A percentile compares a stretch with the other conserved stretches of the same genome.
phyloP scores from a whole-genome alignment of 2,797 vertebrate genomes.

The Miichthys miiuy region DNA sequence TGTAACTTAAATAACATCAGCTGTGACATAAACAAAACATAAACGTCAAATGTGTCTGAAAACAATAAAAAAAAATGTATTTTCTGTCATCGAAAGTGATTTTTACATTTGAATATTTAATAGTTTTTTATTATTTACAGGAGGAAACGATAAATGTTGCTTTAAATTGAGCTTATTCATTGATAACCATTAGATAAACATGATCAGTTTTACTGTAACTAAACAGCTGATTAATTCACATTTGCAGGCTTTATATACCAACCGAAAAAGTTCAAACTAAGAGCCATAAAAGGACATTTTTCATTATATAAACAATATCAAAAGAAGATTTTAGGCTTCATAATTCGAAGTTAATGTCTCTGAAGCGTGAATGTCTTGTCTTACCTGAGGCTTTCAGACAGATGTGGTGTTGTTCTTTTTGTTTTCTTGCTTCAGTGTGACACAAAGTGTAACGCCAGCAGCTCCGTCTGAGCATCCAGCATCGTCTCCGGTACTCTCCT shows the following conservation, averaged over 20 bases:
- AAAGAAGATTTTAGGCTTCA: neutral
- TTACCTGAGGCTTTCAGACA: slow-evolving; percentile 50
- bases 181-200: neutral
- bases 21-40: neutral
- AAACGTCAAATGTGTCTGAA: neutral
- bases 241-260: neutral
- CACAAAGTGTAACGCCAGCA: slow-evolving; percentile 19
- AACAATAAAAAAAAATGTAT: neutral
- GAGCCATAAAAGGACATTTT: neutral
- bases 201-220: neutral
- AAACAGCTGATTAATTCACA: neutral
- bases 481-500: slow-evolving; percentile 49
- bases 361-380: neutral
- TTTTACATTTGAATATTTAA: neutral
- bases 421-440: slow-evolving; percentile 36
- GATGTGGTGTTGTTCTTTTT: slow-evolving; percentile 15
- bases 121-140: neutral
- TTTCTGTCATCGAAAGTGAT: neutral
- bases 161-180: neutral
- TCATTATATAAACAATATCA: neutral
- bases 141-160: neutral
- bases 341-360: neutral
- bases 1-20: neutral
- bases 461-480: slow-evolving; percentile 62
- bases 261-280: neutral